Conservation (phyloP, 2,113 vertebrate species). For the Suricata suricatta region DNA sequence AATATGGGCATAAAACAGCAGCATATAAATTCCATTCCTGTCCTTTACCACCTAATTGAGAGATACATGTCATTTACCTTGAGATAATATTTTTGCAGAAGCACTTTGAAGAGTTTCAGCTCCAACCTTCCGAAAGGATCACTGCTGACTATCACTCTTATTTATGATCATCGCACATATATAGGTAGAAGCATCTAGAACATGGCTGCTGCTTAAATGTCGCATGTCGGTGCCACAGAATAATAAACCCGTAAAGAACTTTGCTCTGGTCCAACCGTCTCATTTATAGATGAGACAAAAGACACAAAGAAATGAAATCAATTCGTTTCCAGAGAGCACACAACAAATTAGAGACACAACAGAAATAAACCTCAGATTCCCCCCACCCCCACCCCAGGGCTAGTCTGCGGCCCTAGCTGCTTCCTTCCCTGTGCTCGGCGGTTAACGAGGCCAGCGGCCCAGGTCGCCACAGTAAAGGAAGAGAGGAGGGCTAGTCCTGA, state of each 20-base stretch:
- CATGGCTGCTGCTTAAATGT: slow-evolving; percentile 27
- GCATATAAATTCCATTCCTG: slow-evolving; percentile 64
- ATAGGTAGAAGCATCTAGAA: background rate
- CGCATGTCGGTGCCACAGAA: background rate
- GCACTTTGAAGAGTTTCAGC: slow-evolving; percentile 28
- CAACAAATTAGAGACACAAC: background rate
- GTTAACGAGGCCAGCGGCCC: no score
- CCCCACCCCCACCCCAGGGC: background rate
- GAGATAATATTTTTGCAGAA: slow-evolving; percentile 60
- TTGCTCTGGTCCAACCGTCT: background rate
- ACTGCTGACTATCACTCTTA: background rate
- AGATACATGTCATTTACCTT: slow-evolving; percentile 51
- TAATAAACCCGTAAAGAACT: background rate
- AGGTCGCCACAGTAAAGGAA: background rate
- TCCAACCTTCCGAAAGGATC: background rate
- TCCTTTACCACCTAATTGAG: slow-evolving; percentile 56
- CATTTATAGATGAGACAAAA: background rate
- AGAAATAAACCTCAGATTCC: background rate
- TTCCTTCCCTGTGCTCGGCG: background rate
- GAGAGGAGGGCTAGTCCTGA: background rate
- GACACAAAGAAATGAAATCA: background rate
- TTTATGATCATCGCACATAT: background rate
- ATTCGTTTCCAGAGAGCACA: background rate
- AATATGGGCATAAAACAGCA: slow-evolving; percentile 59
- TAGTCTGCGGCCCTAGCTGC: background rate